phyloP scores from a whole-genome alignment of 1,140 invertebrate species.

The Hyphantria cunea region DNA sequence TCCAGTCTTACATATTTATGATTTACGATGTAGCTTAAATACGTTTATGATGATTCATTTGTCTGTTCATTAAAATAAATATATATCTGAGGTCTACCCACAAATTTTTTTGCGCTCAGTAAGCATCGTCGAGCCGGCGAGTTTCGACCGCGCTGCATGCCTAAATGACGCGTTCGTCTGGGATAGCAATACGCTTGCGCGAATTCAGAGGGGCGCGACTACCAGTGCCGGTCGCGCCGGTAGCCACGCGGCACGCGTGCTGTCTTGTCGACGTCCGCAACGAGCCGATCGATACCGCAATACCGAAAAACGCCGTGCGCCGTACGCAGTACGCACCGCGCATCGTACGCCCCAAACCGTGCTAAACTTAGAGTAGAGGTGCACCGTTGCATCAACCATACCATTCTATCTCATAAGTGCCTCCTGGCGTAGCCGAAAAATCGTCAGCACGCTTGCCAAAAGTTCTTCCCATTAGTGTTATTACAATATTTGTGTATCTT shows the following conservation, averaged over 20 bases:
- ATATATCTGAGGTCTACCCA: background rate
- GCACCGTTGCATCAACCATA: constrained; percentile 52
- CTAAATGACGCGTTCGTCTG: constrained; percentile 31
- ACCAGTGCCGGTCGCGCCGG: constrained; percentile 73
- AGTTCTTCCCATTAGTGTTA: constrained; percentile 30
- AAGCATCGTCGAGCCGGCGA: constrained; percentile 21
- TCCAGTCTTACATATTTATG: no score
- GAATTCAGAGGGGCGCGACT: constrained; percentile 46
- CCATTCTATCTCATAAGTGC: constrained; percentile 37
- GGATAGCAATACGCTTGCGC: constrained; percentile 59
- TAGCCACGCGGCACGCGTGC: constrained; percentile 68
- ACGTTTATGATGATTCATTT: no score
- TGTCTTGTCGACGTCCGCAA: constrained; percentile 32
- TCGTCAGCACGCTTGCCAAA: constrained; percentile 11
- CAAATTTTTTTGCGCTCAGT: background rate
- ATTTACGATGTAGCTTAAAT: no score
- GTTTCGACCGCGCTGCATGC: constrained; percentile 25
- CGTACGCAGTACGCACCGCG: constrained; percentile 41
- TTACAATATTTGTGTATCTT: constrained; percentile 40
- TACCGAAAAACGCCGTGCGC: constrained; percentile 43
- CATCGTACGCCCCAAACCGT: constrained; percentile 34
- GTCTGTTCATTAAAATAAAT: background rate
- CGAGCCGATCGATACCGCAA: constrained; percentile 53
- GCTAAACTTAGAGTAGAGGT: constrained; percentile 56
- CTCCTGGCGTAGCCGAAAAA: constrained; percentile 35